These are phyloP conservation scores for Carcina quercana DNA, from an alignment of 2,888 invertebrate species.

Conservation along the genomic window DNA sequence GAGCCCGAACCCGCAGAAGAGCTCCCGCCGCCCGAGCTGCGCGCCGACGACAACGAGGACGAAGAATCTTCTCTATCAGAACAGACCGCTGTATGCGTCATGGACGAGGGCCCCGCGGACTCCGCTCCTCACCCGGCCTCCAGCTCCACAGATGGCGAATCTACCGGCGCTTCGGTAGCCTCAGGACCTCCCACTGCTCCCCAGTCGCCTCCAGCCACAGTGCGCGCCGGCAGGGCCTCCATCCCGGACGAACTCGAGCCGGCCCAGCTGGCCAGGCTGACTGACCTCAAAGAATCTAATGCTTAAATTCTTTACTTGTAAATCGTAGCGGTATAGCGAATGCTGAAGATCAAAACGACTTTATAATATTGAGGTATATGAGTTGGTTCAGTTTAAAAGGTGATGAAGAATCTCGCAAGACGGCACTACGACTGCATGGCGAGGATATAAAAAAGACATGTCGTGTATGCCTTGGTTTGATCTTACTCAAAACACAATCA, in stretches of 20 bases:
- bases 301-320: slow-evolving; percentile 77
- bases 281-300: slow-evolving; percentile 93
- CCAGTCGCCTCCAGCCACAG: slow-evolving; percentile 78
- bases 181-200: slow-evolving; percentile 73
- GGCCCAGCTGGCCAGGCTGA: slow-evolving; percentile 89
- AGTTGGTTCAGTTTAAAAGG: no score
- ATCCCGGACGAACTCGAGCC: slow-evolving; percentile 93
- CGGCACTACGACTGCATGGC: no score
- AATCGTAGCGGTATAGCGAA: no score
- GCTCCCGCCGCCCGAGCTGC: no score
- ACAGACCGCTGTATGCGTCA: slow-evolving; percentile 61
- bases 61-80: slow-evolving; percentile 66
- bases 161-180: slow-evolving; percentile 73
- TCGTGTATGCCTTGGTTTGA: no score
- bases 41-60: slow-evolving; percentile 45
- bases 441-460: no score
- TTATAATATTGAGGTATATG: no score
- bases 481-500: no score
- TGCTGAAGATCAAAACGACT: no score
- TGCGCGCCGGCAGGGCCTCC: slow-evolving; percentile 85
- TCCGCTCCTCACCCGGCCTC: slow-evolving; percentile 74
- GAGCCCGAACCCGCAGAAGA: slow-evolving; percentile 25
- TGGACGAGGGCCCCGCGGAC: slow-evolving; percentile 68
- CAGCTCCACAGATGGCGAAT: slow-evolving; percentile 79
- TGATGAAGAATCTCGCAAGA: no score